Percentiles rank a stretch among this genome's conserved stretches.
Conservation (phyloP, 1,140 invertebrate genomes). For the Euura lappo region DNA sequence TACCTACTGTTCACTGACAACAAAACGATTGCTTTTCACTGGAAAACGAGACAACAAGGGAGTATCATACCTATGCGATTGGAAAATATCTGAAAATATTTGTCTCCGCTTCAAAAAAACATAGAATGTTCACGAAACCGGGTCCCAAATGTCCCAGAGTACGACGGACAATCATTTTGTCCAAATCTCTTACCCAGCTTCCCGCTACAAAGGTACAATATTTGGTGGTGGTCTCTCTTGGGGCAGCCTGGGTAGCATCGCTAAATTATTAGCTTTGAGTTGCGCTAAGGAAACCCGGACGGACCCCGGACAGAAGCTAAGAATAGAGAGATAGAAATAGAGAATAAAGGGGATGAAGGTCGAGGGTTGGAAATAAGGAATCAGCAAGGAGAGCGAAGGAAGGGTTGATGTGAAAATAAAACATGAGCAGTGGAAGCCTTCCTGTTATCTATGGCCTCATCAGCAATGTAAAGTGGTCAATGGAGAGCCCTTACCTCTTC, state of each 20-base stretch:
- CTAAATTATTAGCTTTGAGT: conserved; percentile 4
- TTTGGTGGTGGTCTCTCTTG: conserved; percentile 1
- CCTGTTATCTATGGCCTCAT: conserved; percentile 1
- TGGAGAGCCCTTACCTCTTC: background rate
- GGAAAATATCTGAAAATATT: no score
- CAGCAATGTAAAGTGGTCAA: conserved; percentile 7
- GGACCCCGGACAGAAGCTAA: background rate
- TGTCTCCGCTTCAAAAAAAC: no score
- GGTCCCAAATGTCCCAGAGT: background rate
- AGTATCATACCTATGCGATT: no score
- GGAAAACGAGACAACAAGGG: no score
- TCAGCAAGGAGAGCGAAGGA: background rate
- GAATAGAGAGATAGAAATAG: background rate
- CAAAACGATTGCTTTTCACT: no score
- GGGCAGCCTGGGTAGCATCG: background rate
- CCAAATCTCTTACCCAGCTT: background rate
- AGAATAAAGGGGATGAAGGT: background rate
- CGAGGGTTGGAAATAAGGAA: background rate
- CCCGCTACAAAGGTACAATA: background rate
- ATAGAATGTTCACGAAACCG: no score
- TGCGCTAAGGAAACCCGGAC: background rate
- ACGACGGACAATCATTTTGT: background rate
- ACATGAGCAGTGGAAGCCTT: conserved; percentile 6
- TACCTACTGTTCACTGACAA: no score
- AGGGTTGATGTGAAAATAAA: conserved; percentile 5